These are phyloP conservation scores for Apodemia hepburni DNA, from an alignment of 2,888 invertebrate genomes.

Conservation along the genomic window DNA sequence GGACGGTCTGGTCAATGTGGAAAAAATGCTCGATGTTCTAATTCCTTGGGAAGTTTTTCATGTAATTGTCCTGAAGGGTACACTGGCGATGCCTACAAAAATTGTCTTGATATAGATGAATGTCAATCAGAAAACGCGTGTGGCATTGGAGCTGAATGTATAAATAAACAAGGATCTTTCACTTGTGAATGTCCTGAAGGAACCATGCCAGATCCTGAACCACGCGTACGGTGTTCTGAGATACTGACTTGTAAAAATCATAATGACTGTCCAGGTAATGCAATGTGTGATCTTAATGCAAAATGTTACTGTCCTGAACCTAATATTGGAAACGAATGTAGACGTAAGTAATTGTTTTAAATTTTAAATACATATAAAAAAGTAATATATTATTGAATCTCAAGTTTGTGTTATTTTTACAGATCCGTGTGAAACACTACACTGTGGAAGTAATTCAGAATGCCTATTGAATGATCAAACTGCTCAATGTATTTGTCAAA, in stretches of 20 bases:
- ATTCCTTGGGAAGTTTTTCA: slow-evolving; percentile 88
- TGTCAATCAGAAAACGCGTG: slow-evolving; percentile 86
- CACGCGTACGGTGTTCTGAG: slow-evolving; percentile 89
- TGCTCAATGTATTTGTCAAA: slow-evolving; percentile 91
- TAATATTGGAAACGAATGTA: slow-evolving; percentile 94
- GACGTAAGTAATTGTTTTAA: slow-evolving; percentile 83
- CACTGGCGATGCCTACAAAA: slow-evolving; percentile 90
- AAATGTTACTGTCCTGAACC: slow-evolving; percentile 95
- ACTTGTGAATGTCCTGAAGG: slow-evolving; percentile 91
- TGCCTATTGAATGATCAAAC: slow-evolving; percentile 91
- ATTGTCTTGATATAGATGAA: slow-evolving; percentile 92
- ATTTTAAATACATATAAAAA: background rate
- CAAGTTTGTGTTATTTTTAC: slow-evolving; percentile 40
- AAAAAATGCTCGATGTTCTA: slow-evolving; percentile 89
- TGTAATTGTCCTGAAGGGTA: slow-evolving; percentile 93
- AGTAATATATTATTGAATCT: background rate
- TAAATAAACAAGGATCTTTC: slow-evolving; percentile 88
- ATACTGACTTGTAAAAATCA: slow-evolving; percentile 88
- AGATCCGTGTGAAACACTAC: slow-evolving; percentile 94
- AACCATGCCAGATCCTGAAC: slow-evolving; percentile 91
- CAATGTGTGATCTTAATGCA: slow-evolving; percentile 88
- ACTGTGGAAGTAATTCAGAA: slow-evolving; percentile 93
- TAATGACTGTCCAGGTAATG: slow-evolving; percentile 93
- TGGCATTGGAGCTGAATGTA: slow-evolving; percentile 90
- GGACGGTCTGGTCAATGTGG: slow-evolving; percentile 92